Evolutionary conservation across 1,140 invertebrate genomes (phyloP), one percentile per base, ranked within the genome.

Genomic region (Macrotrachela quadricornifera): DNA sequence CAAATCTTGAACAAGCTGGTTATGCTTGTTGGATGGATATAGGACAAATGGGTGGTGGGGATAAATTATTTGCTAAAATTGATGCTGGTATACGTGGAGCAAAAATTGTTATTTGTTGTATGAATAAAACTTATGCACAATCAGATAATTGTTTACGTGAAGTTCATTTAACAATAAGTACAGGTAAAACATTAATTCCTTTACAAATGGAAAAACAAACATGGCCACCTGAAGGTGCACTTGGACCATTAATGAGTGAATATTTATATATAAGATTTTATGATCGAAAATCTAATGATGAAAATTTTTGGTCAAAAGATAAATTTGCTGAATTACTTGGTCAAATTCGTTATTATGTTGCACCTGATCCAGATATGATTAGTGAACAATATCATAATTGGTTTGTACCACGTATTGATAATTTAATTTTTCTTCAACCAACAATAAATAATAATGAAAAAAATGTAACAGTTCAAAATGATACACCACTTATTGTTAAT

Each of bases 11-110:
- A 30, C 21, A 30, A 30, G 21, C 21, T 30, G 21, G 21, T 2
- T 30, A 30, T 30, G 21, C 21, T 30, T 30, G 21, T 30, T 67
- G 65, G 65, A 60, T 67, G 59, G 65, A 67, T 49, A 59, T 64
- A 42, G 65, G 65, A 17, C 63, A 67, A 56, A 66, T 66, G 64
- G 65, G 65, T n/a, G 65, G 65, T 0, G 65, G 65, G 11, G 63
- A 66, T 55, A 66, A 65, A 55, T 57, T 65, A 17, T 64, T 61
- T 57, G 59, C 59, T 40, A 64, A 64, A 43, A 67, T 67, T 50
- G 64, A 67, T 54, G 36, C 49, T n/a, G 65, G 65, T 8, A 62
- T 67, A n/a, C 52, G 64, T 30, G 61, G 52, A 14, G 62, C 63
- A 10, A 65, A 63, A 56, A 58, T 67, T 10, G 47, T 67, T 12